Base-by-base conservation (phyloP, 2,888 invertebrate species). In the Epistrophe eligans region DNA sequence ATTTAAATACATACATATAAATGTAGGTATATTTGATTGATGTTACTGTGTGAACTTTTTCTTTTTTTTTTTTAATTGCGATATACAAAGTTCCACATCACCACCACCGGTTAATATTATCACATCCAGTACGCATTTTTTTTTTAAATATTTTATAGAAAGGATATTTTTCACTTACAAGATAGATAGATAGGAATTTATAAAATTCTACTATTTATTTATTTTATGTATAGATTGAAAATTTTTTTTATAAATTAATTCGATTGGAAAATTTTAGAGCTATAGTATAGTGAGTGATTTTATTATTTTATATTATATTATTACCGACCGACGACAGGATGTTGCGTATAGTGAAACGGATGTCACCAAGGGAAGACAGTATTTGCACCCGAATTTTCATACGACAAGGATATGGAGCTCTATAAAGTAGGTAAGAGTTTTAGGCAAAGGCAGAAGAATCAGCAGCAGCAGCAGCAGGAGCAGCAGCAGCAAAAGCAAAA, bases 241-340 rank as follows among this genome's bases (percentile, higher is more conserved):
- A 64, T 10, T 58, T 10, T 55, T 10, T 58, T 10, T 55, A 17
- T 67, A 52, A 32, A 24, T 50, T 38, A 13, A 55, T 64, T 64
- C 45, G 55, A 76, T 58, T 43, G 58, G n/a, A 62, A 38, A 50
- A 24, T 17, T 40, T 11, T 24, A 73, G 52, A 70, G 43, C 79
- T 71, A 50, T 50, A 40, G 15, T 7, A n/a, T 35, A 57, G n/a
- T 50, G 77, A 24, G n/a, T 55, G 24, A 55, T 55, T 28, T 32
- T 4, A 32, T 32, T 32, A 4, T 32, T 6, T 32, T 32, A 4
- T 55, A 71, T 6, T 4, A 4, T 32, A 6, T 6, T 55, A 71
- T 81, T 70, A 74, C 87, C 66, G 87, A 71, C 79, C 87, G 83
- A 87, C 60, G 83, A 87, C 60, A 71, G 87, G 87, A 87, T 79